phyloP scores from a whole-genome alignment of 2,888 invertebrate genomes.

The Drosophila nr. medialis region DNA sequence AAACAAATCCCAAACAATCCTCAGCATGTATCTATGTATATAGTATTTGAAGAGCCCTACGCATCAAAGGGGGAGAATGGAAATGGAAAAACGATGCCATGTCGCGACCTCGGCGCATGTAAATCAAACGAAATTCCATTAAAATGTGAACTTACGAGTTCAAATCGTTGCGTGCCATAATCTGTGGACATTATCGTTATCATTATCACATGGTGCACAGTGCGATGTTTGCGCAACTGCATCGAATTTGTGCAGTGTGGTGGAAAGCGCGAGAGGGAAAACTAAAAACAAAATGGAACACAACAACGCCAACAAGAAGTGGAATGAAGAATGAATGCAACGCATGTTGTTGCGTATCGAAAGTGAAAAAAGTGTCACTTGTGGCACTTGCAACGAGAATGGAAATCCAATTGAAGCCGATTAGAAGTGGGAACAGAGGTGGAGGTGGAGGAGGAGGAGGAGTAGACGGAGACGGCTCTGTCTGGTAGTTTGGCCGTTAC shows the following conservation, averaged over 20 bases:
- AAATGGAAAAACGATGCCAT: slow-evolving; percentile 61
- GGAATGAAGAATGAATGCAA: slow-evolving; percentile 36
- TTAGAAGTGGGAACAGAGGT: slow-evolving; percentile 47
- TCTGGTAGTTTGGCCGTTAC: slow-evolving; percentile 22
- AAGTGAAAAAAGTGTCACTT: slow-evolving; percentile 69
- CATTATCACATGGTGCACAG: slow-evolving; percentile 59
- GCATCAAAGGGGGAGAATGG: slow-evolving; percentile 14
- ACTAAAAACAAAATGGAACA: slow-evolving; percentile 26
- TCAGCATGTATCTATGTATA: slow-evolving; percentile 1
- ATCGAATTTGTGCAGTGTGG: slow-evolving; percentile 50
- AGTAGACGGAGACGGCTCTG: slow-evolving; percentile 7
- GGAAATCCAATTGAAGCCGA: slow-evolving; percentile 78
- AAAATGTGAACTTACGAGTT: slow-evolving; percentile 79
- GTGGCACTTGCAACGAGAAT: slow-evolving; percentile 30
- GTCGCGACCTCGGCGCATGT: slow-evolving; percentile 68
- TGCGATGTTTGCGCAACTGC: slow-evolving; percentile 58
- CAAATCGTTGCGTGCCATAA: slow-evolving; percentile 78
- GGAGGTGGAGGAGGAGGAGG: slow-evolving; percentile 49
- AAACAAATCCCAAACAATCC: slow-evolving; percentile 22
- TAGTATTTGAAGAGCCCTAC: slow-evolving; percentile 13
- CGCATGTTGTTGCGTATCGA: slow-evolving; percentile 70
- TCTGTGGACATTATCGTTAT: slow-evolving; percentile 68
- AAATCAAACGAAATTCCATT: slow-evolving; percentile 79
- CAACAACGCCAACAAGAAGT: slow-evolving; percentile 15
- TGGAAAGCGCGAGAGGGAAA: slow-evolving; percentile 41